Conservation (phyloP, 2,797 vertebrate species). For the Lagodon rhomboides region DNA sequence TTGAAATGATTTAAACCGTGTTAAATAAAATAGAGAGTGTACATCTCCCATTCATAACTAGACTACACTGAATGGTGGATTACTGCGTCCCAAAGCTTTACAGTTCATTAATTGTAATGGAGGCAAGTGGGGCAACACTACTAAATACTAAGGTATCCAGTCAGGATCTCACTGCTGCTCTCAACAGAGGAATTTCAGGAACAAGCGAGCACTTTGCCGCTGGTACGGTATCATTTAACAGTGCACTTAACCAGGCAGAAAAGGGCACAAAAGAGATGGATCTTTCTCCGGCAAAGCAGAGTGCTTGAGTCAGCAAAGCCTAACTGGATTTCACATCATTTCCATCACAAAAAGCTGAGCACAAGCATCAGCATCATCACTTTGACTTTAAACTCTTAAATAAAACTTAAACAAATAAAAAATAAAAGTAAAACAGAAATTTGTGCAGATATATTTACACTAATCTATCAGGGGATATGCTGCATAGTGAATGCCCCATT, state of each 20-base stretch:
- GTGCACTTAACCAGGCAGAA: conserved; percentile 46
- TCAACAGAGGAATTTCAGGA: conserved; percentile 73
- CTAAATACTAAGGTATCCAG: conserved; percentile 73
- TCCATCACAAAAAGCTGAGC: conserved; percentile 13
- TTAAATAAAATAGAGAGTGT: background rate
- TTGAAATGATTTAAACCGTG: background rate
- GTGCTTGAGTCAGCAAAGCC: conserved; percentile 35
- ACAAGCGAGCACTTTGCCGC: conserved; percentile 45
- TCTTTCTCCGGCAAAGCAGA: conserved; percentile 29
- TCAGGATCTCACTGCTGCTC: conserved; percentile 37
- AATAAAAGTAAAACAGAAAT: conserved; percentile 2
- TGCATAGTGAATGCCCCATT: background rate
- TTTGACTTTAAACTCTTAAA: conserved; percentile 9
- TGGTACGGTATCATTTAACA: conserved; percentile 43
- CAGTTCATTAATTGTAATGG: conserved; percentile 57
- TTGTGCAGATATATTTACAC: conserved; percentile 8
- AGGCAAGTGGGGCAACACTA: conserved; percentile 28
- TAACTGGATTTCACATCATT: conserved; percentile 33
- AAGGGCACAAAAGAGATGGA: conserved; percentile 17
- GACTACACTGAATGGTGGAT: conserved; percentile 17
- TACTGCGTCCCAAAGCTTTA: conserved; percentile 35
- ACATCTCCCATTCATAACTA: background rate
- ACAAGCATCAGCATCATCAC: conserved; percentile 5
- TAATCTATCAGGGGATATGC: background rate
- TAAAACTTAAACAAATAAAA: background rate